Evolutionary conservation across 2,113 vertebrate species (phyloP), one percentile per base, ranked within the genome.

Genomic region (Coregonus clupeaformis): DNA sequence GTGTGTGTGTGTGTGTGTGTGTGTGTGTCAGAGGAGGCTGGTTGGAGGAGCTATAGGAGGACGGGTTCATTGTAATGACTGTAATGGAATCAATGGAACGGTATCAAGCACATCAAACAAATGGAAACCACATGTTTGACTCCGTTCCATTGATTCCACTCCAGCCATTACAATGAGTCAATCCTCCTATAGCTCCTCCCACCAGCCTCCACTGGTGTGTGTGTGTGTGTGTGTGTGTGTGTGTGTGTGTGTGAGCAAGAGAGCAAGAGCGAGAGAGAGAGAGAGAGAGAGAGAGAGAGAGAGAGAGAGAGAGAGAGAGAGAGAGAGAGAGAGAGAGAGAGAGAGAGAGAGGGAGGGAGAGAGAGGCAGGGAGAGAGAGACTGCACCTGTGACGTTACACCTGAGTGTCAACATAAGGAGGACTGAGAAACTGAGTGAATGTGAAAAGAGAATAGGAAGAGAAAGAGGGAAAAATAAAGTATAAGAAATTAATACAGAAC

Each of bases 371-470:
- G 72, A 74, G 73, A 76, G 85, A 88, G 88, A 88, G 85, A 87
- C 85, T 89, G 73, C 78, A 91, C 84, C 88, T 89, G 85, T 80
- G 24, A 72, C 32, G 12, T 36, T 64, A 78, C 85, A 90, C 86
- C 83, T 89, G 87, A 88, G 77, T 30, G 69, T 75, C 42, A 67
- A 47, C 20, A 49, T 47, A 36, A 80, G 69, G 69, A n/a, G 71
- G 66, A 74, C 20, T 60, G 25, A 60, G 63, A 9, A 68, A 52
- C 13, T 32, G 49, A 60, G 20, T 30, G 36, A 63, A 71, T 55
- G 27, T 68, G n/a, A 29, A 6, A 22, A 45, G 69, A 47, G 36
- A 55, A 66, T 25, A 29, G 18, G 22, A 32, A 42, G 36, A 67
- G 57, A 52, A 32, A 49, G 36, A 59, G 3, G 70, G 3, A 75